phyloP scores from a whole-genome alignment of 2,888 invertebrate genomes.

The Candidula unifasciata region DNA sequence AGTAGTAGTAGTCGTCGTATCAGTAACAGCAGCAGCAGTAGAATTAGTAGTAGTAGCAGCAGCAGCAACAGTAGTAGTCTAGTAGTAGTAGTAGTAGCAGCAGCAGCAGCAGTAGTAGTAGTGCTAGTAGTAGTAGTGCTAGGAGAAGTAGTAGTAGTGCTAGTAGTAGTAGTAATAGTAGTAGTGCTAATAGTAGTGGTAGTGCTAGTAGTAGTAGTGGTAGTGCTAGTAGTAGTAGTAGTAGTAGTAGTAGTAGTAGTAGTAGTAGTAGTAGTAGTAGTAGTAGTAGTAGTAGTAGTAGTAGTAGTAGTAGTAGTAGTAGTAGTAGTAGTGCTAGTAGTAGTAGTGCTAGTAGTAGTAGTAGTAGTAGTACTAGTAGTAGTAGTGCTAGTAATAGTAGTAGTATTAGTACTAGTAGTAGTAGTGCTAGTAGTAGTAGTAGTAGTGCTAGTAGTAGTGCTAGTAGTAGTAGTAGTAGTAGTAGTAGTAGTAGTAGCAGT shows the following conservation, averaged over 20 bases:
- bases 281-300: neutral
- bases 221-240: constrained; percentile 1
- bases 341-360: neutral
- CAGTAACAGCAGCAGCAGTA: neutral
- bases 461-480: neutral
- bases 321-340: constrained; percentile 7
- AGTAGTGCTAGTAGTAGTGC: neutral
- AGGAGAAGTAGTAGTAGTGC: constrained; percentile 13
- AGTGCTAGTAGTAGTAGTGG: neutral
- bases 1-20: too few species aligned
- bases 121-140: constrained; percentile 16
- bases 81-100: neutral
- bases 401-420: neutral
- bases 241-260: constrained; percentile 11
- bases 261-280: constrained; percentile 6
- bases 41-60: neutral
- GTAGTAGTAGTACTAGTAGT: neutral
- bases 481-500: neutral
- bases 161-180: constrained; percentile 21
- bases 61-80: constrained; percentile 1
- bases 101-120: neutral
- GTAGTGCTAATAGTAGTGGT: constrained; percentile 18
- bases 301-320: constrained; percentile 1
- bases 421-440: neutral
- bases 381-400: neutral